These are phyloP conservation scores for Halichondria panicea DNA, from an alignment of 37 sponge, comb jelly and placozoan species.

Conservation along the genomic window DNA sequence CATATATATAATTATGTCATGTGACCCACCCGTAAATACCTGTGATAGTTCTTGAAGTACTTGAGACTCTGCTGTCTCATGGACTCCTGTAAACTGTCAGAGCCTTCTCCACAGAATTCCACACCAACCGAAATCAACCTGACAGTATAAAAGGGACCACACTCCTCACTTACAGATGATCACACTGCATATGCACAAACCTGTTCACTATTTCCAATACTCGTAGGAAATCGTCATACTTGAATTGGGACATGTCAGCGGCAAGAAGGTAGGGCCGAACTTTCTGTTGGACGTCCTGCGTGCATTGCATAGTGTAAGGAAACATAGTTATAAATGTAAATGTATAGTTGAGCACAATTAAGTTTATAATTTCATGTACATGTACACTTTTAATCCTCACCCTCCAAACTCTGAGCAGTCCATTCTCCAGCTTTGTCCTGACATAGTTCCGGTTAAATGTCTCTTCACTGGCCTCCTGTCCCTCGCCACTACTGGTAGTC, in stretches of 20 bases:
- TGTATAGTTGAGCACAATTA: not conserved
- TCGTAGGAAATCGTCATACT: slow-evolving; percentile 89
- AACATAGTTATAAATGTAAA: not conserved
- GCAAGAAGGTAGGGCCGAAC: slow-evolving; percentile 72
- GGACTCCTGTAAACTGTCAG: slow-evolving; percentile 73
- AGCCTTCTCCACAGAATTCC: slow-evolving; percentile 86
- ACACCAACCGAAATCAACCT: slow-evolving; percentile 72
- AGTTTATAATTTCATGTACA: not conserved
- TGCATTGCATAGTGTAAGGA: not conserved
- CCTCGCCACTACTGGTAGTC: not conserved
- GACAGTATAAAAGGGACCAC: slow-evolving; percentile 9
- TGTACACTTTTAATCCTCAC: slow-evolving; percentile 29
- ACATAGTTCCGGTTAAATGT: slow-evolving; percentile 60
- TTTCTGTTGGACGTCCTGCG: slow-evolving; percentile 88
- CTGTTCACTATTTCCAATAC: slow-evolving; percentile 76
- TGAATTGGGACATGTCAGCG: slow-evolving; percentile 74
- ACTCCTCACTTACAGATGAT: not conserved
- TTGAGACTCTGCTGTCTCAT: slow-evolving; percentile 86
- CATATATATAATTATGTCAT: not conserved
- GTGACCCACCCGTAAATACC: slow-evolving; percentile 18
- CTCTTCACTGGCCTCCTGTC: slow-evolving; percentile 19
- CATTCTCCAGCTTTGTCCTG: slow-evolving; percentile 61
- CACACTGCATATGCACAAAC: slow-evolving; percentile 19
- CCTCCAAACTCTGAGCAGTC: slow-evolving; percentile 68
- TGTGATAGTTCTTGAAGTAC: slow-evolving; percentile 87